Evolutionary conservation across 2,113 vertebrate species (phyloP).

Genomic region (Otis tarda): DNA sequence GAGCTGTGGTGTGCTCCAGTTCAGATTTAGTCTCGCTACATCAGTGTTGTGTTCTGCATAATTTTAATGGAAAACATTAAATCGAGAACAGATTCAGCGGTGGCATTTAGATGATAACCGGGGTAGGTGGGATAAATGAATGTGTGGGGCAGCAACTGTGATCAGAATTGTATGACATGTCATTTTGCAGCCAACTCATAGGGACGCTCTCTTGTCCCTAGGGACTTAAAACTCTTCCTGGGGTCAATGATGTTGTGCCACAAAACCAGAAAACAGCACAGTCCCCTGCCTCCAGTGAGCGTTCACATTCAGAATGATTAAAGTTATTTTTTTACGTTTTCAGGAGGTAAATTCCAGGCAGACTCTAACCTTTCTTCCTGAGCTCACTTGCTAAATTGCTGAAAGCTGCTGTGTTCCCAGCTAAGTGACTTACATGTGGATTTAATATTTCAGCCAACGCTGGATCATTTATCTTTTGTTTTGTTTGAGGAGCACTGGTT

Average conservation of each 20-base stretch:
- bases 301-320: background rate
- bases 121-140: background rate
- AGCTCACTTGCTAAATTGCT: background rate
- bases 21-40: background rate
- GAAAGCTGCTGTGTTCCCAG: conserved; percentile 3
- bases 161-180: background rate
- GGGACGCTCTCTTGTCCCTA: background rate
- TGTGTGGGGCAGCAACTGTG: background rate
- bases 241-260: background rate
- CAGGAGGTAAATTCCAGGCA: background rate
- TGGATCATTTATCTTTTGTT: background rate
- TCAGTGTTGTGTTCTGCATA: background rate
- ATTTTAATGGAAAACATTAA: background rate
- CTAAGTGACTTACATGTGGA: background rate
- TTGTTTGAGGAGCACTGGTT: background rate
- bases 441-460: conserved; percentile 3
- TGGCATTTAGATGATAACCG: background rate
- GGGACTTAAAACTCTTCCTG: background rate
- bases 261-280: too few species aligned
- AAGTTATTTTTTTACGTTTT: background rate
- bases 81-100: background rate
- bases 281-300: too few species aligned
- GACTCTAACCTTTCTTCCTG: background rate
- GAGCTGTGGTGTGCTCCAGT: background rate
- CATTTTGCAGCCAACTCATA: background rate